Percentiles rank a stretch among this genome's conserved stretches.
Conservation (phyloP, 2,113 vertebrate species). For the Gambusia holbrooki region DNA sequence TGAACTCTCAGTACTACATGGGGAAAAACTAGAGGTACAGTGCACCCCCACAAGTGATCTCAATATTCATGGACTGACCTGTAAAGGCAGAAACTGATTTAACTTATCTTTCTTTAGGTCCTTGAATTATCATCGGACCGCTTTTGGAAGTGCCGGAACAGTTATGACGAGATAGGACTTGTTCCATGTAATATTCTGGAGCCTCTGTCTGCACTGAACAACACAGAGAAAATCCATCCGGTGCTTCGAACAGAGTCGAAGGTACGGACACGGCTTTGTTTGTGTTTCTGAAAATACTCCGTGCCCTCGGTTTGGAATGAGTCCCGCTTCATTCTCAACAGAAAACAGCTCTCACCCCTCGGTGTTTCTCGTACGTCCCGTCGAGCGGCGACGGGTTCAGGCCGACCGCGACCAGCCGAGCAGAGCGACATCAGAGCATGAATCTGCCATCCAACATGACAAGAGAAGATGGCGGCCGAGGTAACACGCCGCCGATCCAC, state of each 20-base stretch:
- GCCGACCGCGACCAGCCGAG: conserved; percentile 9
- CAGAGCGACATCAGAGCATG: conserved; percentile 42
- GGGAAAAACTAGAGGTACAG: conserved; percentile 83
- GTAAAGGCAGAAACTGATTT: not conserved
- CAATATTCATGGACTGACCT: not conserved
- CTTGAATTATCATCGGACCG: conserved; percentile 76
- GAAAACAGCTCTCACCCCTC: conserved; percentile 30
- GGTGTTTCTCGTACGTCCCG: conserved; percentile 41
- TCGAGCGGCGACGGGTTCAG: conserved; percentile 15
- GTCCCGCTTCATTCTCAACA: conserved; percentile 20
- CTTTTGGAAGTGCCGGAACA: conserved; percentile 85
- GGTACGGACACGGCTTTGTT: conserved; percentile 44
- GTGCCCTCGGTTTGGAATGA: not conserved
- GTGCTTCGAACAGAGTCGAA: conserved; percentile 52
- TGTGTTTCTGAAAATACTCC: not conserved
- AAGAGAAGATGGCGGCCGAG: conserved; percentile 47
- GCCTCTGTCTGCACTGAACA: conserved; percentile 68
- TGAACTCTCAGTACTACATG: conserved; percentile 87
- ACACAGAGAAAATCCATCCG: conserved; percentile 16
- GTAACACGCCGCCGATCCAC: conserved; percentile 27
- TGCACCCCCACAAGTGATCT: not conserved
- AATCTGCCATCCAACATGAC: conserved; percentile 25
- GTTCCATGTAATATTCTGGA: conserved; percentile 82
- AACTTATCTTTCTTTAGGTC: conserved; percentile 62
- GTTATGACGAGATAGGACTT: conserved; percentile 80